phyloP scores from a whole-genome alignment of 1,140 invertebrate genomes.

The Panulirus ornatus region DNA sequence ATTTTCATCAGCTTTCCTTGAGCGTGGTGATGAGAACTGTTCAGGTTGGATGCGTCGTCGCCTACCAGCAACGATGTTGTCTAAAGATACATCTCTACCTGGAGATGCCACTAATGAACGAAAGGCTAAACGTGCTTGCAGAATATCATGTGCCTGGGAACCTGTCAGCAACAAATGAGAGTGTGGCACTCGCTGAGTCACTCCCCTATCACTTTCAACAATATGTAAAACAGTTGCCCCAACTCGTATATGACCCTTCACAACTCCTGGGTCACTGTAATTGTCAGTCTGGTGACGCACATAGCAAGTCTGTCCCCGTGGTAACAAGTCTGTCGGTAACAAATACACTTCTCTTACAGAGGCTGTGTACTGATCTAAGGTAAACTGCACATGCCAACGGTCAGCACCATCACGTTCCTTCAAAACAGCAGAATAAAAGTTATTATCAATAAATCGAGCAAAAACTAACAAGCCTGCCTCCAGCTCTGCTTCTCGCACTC shows the following conservation, averaged over 20 bases:
- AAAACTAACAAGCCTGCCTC: slow-evolving; percentile 67
- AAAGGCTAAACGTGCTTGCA: slow-evolving; percentile 60
- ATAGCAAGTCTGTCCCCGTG: slow-evolving; percentile 67
- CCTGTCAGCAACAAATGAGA: slow-evolving; percentile 68
- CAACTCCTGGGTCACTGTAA: slow-evolving; percentile 67
- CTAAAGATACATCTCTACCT: slow-evolving; percentile 70
- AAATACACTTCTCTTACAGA: slow-evolving; percentile 68
- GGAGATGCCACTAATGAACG: slow-evolving; percentile 70
- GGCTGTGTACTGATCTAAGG: slow-evolving; percentile 60
- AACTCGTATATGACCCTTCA: slow-evolving; percentile 62
- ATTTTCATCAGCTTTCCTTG: slow-evolving; percentile 68
- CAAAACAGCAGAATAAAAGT: slow-evolving; percentile 74
- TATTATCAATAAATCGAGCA: slow-evolving; percentile 71
- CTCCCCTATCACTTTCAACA: slow-evolving; percentile 60
- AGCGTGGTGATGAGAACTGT: slow-evolving; percentile 53
- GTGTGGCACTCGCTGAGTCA: slow-evolving; percentile 63
- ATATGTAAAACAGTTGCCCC: slow-evolving; percentile 66
- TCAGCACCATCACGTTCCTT: slow-evolving; percentile 43
- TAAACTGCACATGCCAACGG: slow-evolving; percentile 72
- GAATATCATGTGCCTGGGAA: slow-evolving; percentile 57
- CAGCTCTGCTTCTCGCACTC: slow-evolving; percentile 61
- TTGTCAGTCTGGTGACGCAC: slow-evolving; percentile 62
- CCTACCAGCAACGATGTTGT: slow-evolving; percentile 72
- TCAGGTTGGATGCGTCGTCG: slow-evolving; percentile 51
- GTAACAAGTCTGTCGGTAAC: slow-evolving; percentile 69